Evolutionary conservation across 2,797 vertebrate genomes (phyloP).

Genomic region (Myioborus miniatus): DNA sequence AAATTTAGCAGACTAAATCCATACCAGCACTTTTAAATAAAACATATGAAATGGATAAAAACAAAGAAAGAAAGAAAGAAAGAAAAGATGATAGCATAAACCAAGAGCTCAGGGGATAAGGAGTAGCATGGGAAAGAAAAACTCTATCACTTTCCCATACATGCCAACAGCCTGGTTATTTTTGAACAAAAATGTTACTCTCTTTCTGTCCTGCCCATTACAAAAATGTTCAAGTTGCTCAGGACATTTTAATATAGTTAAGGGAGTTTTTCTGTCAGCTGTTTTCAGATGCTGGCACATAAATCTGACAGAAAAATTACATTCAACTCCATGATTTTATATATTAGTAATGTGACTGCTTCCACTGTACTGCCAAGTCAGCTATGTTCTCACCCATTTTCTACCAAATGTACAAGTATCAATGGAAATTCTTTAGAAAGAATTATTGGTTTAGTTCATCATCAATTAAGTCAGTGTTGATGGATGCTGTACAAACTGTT

Average conservation of each 20-base stretch:
- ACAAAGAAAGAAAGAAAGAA: neutral
- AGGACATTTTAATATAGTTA: neutral
- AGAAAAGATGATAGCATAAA: neutral
- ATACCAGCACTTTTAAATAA: constrained; percentile 24
- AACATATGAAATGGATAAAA: neutral
- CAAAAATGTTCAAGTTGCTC: neutral
- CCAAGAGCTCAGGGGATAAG: constrained; percentile 4
- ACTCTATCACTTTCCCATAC: constrained; percentile 47
- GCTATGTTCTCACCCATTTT: neutral
- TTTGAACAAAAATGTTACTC: constrained; percentile 35
- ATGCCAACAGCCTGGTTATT: constrained; percentile 57
- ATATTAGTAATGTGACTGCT: neutral
- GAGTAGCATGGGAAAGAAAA: constrained; percentile 62
- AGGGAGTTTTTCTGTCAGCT: neutral
- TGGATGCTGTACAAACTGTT: neutral
- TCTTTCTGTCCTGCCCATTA: neutral
- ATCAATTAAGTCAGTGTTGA: neutral
- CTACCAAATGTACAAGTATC: neutral
- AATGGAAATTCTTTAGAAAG: neutral
- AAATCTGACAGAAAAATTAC: neutral
- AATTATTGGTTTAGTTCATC: neutral
- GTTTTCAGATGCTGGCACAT: neutral
- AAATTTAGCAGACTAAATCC: constrained; percentile 15
- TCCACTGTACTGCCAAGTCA: neutral
- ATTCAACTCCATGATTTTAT: neutral